Conservation (phyloP, 2,113 vertebrate genomes). For the Suncus etruscus region DNA sequence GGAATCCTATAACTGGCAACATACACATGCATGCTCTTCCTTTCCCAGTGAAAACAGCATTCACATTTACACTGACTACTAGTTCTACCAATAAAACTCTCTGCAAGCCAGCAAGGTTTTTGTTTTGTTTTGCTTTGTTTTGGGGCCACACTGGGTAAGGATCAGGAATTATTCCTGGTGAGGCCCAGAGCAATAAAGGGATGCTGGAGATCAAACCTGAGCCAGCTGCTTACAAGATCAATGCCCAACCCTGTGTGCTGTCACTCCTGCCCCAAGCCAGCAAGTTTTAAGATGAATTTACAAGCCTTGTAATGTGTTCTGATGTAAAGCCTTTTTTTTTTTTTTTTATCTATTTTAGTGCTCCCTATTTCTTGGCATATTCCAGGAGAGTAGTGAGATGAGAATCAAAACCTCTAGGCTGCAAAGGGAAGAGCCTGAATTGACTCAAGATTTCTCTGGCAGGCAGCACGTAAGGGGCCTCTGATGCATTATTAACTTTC, state of each 20-base stretch:
- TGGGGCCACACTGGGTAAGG: too few relatives aligned
- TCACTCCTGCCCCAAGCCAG: background rate
- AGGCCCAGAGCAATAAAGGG: too few relatives aligned
- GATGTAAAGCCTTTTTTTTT: slow-evolving; percentile 36
- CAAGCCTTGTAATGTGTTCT: slow-evolving; percentile 6
- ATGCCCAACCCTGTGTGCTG: too few relatives aligned
- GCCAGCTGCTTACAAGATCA: too few relatives aligned
- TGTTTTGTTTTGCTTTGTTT: too few relatives aligned
- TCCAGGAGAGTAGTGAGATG: slow-evolving; percentile 27
- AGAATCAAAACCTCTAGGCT: slow-evolving; percentile 21
- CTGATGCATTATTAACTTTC: slow-evolving; percentile 56
- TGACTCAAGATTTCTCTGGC: background rate
- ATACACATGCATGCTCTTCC: background rate
- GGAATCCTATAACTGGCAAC: background rate
- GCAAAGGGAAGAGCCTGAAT: slow-evolving; percentile 4
- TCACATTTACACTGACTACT: slow-evolving; percentile 19
- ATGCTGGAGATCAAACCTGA: too few relatives aligned
- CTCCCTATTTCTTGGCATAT: slow-evolving; percentile 57
- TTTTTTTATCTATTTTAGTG: background rate
- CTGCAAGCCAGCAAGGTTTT: background rate
- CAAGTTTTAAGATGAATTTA: slow-evolving; percentile 37
- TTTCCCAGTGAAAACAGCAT: background rate
- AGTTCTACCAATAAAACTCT: background rate
- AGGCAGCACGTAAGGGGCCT: background rate
- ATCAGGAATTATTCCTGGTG: too few relatives aligned